A percentile compares a stretch with the other conserved stretches of the same genome.
Evolutionary conservation across 2,888 invertebrate species (phyloP).

Genomic region (Agapetus fuscipes): DNA sequence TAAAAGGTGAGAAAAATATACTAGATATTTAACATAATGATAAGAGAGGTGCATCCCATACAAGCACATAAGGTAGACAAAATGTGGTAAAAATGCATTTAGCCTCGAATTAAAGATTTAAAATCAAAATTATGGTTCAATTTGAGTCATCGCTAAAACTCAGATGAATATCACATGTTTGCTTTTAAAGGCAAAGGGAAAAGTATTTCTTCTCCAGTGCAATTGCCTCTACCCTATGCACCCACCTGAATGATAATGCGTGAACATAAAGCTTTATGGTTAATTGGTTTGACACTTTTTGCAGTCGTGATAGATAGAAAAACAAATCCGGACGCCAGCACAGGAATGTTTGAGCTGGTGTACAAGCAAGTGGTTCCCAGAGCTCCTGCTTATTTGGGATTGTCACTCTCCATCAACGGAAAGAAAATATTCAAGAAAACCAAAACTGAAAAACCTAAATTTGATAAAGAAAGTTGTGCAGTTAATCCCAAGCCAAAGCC

Average conservation of each 20-base stretch:
- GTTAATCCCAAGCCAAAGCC: slow-evolving; percentile 28
- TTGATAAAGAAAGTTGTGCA: slow-evolving; percentile 29
- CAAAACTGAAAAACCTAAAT: slow-evolving; percentile 33
- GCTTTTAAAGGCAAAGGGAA: background rate
- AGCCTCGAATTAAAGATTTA: too few relatives aligned
- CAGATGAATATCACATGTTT: too few relatives aligned
- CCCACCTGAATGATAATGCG: too few relatives aligned
- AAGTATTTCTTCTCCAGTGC: background rate
- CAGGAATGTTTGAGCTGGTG: slow-evolving; percentile 71
- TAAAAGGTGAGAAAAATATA: slow-evolving; percentile 60
- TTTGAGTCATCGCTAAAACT: too few relatives aligned
- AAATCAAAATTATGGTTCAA: too few relatives aligned
- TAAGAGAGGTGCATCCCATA: background rate
- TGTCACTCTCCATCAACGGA: slow-evolving; percentile 59
- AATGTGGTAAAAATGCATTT: too few relatives aligned
- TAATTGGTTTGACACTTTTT: slow-evolving; percentile 24
- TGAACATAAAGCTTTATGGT: background rate
- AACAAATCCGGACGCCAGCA: slow-evolving; percentile 61
- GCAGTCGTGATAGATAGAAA: slow-evolving; percentile 71
- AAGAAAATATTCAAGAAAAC: slow-evolving; percentile 47
- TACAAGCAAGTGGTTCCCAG: slow-evolving; percentile 70
- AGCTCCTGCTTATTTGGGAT: slow-evolving; percentile 71
- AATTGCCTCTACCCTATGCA: background rate
- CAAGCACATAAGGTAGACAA: too few relatives aligned
- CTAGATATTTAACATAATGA: too few relatives aligned